Conservation (phyloP, 2,113 vertebrate genomes). For the Cettia cetti region DNA sequence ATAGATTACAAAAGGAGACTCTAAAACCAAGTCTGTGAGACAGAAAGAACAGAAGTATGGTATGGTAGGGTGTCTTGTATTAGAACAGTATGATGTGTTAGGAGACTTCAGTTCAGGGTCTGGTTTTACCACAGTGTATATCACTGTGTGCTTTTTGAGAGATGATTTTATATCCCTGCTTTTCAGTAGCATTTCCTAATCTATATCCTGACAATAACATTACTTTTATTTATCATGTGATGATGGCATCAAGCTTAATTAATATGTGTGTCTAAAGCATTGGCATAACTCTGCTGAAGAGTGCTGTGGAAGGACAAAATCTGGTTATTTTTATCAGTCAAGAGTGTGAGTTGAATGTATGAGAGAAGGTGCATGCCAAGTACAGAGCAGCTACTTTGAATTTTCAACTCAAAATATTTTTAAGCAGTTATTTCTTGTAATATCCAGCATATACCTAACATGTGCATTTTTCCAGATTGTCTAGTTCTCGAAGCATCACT, state of each 20-base stretch:
- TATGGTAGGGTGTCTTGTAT: neutral
- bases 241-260: neutral
- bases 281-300: neutral
- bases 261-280: neutral
- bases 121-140: neutral
- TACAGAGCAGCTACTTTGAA: neutral
- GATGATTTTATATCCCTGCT: neutral
- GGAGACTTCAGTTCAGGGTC: neutral
- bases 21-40: conserved; percentile 42
- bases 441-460: neutral
- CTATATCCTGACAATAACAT: neutral
- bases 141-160: neutral
- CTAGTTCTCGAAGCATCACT: conserved; percentile 57
- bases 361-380: neutral
- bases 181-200: neutral
- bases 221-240: neutral
- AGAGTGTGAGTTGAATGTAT: neutral
- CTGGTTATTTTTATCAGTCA: neutral
- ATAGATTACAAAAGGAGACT: conserved; percentile 41
- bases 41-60: neutral
- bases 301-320: neutral
- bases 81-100: neutral
- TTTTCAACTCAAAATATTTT: neutral
- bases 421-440: neutral
- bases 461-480: conserved; percentile 62